A percentile compares a stretch with the other conserved stretches of the same genome.
Conservation (phyloP, 2,797 vertebrate species). For the Pterois miles region DNA sequence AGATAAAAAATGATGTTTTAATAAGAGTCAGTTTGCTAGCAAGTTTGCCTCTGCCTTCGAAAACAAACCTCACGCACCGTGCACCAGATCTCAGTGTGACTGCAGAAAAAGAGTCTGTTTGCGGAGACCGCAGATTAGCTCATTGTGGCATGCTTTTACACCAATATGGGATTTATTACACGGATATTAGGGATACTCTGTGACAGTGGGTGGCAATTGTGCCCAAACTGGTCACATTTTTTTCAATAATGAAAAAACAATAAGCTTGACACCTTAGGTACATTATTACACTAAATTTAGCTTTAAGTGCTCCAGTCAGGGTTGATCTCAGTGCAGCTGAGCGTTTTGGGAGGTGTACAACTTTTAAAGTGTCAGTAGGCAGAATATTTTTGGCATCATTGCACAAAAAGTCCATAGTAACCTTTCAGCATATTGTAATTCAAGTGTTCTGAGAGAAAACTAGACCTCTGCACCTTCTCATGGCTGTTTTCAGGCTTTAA, state of each 20-base stretch:
- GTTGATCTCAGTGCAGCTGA: background rate
- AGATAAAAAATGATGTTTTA: background rate
- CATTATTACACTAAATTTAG: background rate
- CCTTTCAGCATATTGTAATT: too few species aligned
- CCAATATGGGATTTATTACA: background rate
- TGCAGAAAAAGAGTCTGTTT: slow-evolving; percentile 66
- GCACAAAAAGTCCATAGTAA: too few species aligned
- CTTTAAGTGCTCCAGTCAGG: too few species aligned
- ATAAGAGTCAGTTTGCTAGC: background rate
- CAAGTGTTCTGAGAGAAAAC: too few species aligned
- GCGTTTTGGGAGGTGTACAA: background rate
- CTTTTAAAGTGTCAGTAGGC: background rate
- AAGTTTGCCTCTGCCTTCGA: background rate
- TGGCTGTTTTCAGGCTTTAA: too few species aligned
- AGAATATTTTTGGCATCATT: too few species aligned
- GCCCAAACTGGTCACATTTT: background rate
- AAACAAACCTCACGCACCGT: slow-evolving; percentile 71
- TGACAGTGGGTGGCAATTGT: background rate
- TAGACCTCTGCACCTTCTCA: too few species aligned
- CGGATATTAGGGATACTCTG: background rate
- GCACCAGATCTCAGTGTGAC: background rate
- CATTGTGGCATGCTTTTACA: background rate
- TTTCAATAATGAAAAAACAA: background rate
- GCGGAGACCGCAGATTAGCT: rapidly evolving
- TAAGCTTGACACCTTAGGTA: background rate